Conservation (phyloP, 2,797 vertebrate species). For the Molossus alvarezi region DNA sequence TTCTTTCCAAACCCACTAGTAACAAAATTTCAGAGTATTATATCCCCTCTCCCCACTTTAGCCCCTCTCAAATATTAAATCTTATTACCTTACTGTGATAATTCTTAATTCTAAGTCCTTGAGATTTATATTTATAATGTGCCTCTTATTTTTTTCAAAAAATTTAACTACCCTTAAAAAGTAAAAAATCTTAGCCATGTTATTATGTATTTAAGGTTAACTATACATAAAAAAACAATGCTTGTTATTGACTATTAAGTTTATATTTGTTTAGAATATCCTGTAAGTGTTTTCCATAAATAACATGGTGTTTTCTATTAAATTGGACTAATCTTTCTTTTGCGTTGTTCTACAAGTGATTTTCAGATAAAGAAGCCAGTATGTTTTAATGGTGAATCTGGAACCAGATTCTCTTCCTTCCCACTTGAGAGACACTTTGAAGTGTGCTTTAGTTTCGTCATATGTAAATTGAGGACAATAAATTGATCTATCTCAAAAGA, state of each 20-base stretch:
- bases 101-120: neutral
- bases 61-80: neutral
- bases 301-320: neutral
- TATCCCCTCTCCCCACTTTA: neutral
- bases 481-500: neutral
- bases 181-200: neutral
- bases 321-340: neutral
- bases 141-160: neutral
- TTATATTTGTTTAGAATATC: neutral
- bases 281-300: neutral
- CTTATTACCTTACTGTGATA: neutral
- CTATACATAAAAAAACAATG: neutral
- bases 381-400: neutral
- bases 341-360: neutral
- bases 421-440: neutral
- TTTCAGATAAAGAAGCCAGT: neutral
- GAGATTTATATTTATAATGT: neutral
- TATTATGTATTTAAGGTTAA: neutral
- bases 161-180: neutral
- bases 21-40: neutral
- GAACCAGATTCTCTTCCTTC: neutral
- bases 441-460: neutral
- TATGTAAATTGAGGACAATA: neutral
- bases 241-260: neutral
- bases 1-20: neutral